Evolutionary conservation across 2,888 invertebrate species (phyloP), one percentile per base, ranked within the genome.

Genomic region (Orthosia gracilis): DNA sequence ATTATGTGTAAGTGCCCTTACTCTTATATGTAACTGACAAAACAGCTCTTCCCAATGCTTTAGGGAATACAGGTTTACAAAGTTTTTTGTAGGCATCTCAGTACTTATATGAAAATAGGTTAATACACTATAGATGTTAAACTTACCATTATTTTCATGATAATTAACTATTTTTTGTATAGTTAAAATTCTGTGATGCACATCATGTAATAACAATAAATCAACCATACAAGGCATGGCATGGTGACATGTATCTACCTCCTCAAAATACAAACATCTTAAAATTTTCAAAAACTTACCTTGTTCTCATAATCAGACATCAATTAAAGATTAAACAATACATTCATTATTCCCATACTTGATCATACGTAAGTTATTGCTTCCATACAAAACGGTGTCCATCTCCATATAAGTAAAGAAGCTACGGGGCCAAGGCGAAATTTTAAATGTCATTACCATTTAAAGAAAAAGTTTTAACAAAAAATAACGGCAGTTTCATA

Each of bases 381-480:
- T 40, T 52, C 26, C 66, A 50, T 70, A 58, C 31, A 66, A 17
- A 55, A 15, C 55, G 12, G 2, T 12, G 17, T 31, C 4, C n/a
- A 18, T 13, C 26, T 55, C 84, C 72, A 23, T 73, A 78, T 7
- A 11, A n/a, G 65, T n/a, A 47, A 66, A 47, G 31, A 67, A 59
- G 67, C 40, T 21, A 72, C 40, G 26, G 13, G 81, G 85, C 72
- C 83, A 83, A 83, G 83, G 83, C 2, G 3, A 59, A 21, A 52
- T 21, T 67, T 26, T 58, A 72, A 81, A 67, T 64, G 67, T 63
- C 63, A 66, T n/a, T 40, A 21, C 75, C 84, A n/a, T 66, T 40
- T 31, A n/a, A 18, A 47, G 65, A 65, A 61, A 70, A 73, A 80
- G 45, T 4, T 59, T 68, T 49, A 12, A 50, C 55, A 68, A 67